Evolutionary conservation across 1,140 invertebrate genomes (phyloP).

Genomic region (Drosophila pruinosa): DNA sequence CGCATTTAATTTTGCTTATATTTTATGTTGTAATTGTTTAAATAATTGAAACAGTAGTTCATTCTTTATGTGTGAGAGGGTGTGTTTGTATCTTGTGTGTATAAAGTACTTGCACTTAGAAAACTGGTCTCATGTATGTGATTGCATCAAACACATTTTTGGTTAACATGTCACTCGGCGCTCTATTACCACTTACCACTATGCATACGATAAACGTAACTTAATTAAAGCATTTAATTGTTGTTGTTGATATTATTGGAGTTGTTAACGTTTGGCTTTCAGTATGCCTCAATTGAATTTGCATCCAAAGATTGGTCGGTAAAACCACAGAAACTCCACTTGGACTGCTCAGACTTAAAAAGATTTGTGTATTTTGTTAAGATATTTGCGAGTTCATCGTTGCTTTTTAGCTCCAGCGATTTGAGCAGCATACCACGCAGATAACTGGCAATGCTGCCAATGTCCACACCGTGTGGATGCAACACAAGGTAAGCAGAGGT

Average conservation of each 20-base stretch:
- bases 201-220: conserved; percentile 53
- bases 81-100: conserved; percentile 22
- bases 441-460: conserved; percentile 93
- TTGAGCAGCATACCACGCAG: conserved; percentile 86
- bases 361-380: conserved; percentile 89
- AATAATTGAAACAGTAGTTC: conserved; percentile 77
- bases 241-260: conserved; percentile 21
- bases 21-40: conserved; percentile 53
- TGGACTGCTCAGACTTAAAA: conserved; percentile 84
- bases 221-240: conserved; percentile 76
- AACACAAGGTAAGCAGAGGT: conserved; percentile 93
- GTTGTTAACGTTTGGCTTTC: conserved; percentile 15
- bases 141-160: conserved; percentile 62
- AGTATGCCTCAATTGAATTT: conserved; percentile 16
- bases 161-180: conserved; percentile 52
- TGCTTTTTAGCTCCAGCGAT: conserved; percentile 86
- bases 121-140: conserved; percentile 70
- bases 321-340: conserved; percentile 90
- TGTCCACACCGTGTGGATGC: conserved; percentile 93
- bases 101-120: conserved; percentile 50
- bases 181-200: conserved; percentile 37
- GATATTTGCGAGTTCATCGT: conserved; percentile 88
- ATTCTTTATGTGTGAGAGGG: conserved; percentile 24
- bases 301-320: conserved; percentile 37
- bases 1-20: conserved; percentile 55